Base-by-base conservation (phyloP, 2,888 invertebrate genomes). In the Drosophila cognata region DNA sequence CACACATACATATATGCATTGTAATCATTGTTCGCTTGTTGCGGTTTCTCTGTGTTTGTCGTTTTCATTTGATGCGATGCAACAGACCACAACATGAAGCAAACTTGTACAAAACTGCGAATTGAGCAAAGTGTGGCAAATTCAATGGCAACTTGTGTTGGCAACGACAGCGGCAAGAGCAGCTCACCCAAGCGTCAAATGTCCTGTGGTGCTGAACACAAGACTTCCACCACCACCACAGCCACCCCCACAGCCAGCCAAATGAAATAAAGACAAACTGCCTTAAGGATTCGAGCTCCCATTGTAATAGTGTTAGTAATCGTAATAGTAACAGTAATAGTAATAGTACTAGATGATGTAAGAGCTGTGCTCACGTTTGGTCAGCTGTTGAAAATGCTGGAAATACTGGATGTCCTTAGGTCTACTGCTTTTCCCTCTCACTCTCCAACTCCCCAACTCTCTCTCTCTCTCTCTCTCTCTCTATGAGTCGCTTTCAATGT, bases 81-180 rank as follows among this genome's bases (percentile, higher is more conserved):
- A 65, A 31, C 58, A 36, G 65, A 78, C 60, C 65, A 62, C 69
- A 66, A 62, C 59, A 67, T 67, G 29, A 77, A 57, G 33, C 25
- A 11, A 72, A 57, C 29, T 52, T 50, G 52, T 63, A 59, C 41
- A 56, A 65, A 56, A 36, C 41, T 25, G 21, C 46, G 35, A 55
- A 61, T 41, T 29, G 51, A 66, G 51, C 58, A 31, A 36, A 61
- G 62, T 64, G 58, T 33, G 41, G 48, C 38, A 71, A 57, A 61
- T 77, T 79, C 70, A 84, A 79, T 77, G 81, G 63, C 84, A 78
- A 71, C 69, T 83, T 79, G 69, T 81, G 63, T 71, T 66, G 38
- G 35, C 38, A 52, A 31, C 21, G 52, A 56, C 69, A 53, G 36
- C 52, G 59, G 56, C 69, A 55, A 46, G 21, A 51, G 59, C 51